phyloP scores from a whole-genome alignment of 2,113 vertebrate genomes.

The Brachypteracias leptosomus region DNA sequence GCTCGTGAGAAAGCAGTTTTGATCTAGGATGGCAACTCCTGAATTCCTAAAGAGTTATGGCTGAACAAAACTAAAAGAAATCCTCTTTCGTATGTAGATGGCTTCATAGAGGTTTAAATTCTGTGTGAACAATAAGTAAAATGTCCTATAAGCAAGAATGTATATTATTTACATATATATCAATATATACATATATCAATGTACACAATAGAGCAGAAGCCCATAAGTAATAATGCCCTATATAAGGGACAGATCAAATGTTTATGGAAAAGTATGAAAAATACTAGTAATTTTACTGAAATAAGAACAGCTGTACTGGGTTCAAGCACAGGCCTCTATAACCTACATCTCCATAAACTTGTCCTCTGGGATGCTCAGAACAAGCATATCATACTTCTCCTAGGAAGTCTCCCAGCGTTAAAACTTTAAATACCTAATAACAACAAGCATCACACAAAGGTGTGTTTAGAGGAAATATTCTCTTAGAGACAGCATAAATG shows the following conservation, averaged over 20 bases:
- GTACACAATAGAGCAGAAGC: not conserved
- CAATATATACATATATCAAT: not conserved
- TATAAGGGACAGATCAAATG: not conserved
- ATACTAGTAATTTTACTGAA: not conserved
- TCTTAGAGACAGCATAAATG: rapidly evolving
- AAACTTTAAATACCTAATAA: not conserved
- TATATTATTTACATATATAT: not conserved
- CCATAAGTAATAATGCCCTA: not conserved
- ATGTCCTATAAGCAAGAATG: not conserved
- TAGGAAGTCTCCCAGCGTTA: not conserved
- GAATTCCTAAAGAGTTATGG: not conserved
- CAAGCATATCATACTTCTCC: not conserved
- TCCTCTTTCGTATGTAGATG: not conserved
- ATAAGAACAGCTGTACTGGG: not conserved
- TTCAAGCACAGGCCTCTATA: not conserved
- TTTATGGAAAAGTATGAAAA: not conserved
- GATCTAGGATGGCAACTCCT: not conserved
- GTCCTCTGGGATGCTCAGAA: not conserved
- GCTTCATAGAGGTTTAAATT: not conserved
- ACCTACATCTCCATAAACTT: not conserved
- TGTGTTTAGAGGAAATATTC: not conserved
- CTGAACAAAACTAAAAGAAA: not conserved
- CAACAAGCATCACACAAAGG: not conserved
- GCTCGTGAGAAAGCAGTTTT: not conserved
- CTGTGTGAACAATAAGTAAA: not conserved